Evolutionary conservation across 2,888 invertebrate genomes (phyloP).

Genomic region (Conomelus anceps): DNA sequence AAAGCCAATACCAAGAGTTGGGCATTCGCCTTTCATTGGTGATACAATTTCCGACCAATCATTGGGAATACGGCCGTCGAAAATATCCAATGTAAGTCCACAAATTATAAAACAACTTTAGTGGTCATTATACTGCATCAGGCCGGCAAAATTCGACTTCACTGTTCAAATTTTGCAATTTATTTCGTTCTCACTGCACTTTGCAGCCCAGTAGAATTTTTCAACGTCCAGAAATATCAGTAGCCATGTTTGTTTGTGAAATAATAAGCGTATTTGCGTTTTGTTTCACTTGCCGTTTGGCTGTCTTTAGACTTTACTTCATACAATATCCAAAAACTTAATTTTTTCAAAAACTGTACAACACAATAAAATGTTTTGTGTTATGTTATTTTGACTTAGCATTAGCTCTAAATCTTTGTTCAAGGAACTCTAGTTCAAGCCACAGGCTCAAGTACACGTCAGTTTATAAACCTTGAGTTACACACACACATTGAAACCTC

Average conservation of each 20-base stretch:
- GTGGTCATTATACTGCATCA: conserved; percentile 24
- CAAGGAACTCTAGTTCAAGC: not conserved
- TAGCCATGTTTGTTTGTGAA: conserved; percentile 7
- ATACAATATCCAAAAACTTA: not conserved
- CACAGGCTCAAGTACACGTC: not conserved
- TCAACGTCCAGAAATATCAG: not conserved
- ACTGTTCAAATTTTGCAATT: conserved; percentile 20
- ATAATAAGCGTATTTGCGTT: not conserved
- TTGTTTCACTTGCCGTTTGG: not conserved
- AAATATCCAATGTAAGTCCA: conserved; percentile 68
- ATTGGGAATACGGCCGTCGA: conserved; percentile 69
- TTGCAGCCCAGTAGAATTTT: not conserved
- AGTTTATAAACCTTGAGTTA: not conserved
- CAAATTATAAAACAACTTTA: conserved; percentile 48
- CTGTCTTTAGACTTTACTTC: not conserved
- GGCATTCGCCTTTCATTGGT: conserved; percentile 33
- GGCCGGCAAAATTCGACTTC: conserved; percentile 33
- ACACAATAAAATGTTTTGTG: not conserved
- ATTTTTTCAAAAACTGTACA: not conserved
- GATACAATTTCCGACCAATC: conserved; percentile 65
- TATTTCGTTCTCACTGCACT: not conserved
- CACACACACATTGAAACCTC: not conserved
- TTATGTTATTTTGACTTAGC: not conserved
- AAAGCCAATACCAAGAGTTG: conserved; percentile 27
- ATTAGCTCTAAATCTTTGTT: not conserved